Conservation (phyloP, 2,888 invertebrate genomes). For the Mesodorylaimus sp. region DNA sequence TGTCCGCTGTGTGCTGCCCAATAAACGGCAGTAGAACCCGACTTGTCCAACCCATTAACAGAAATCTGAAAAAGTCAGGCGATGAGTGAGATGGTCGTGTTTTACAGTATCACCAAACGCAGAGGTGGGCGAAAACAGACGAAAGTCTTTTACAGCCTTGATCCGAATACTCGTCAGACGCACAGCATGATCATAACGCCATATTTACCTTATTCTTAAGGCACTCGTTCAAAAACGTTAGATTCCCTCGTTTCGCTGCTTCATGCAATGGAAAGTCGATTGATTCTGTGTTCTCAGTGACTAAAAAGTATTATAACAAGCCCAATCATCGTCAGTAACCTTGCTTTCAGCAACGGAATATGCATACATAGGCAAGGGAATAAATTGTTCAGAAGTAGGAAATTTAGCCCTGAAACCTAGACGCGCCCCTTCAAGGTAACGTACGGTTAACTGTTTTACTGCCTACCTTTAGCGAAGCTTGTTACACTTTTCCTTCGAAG, state of each 20-base stretch:
- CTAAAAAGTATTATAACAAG: conserved; percentile 28
- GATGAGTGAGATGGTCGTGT: too few relatives aligned
- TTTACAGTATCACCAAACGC: too few relatives aligned
- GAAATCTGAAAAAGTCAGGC: conserved; percentile 38
- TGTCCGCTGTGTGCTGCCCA: conserved; percentile 49
- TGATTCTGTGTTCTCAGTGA: conserved; percentile 41
- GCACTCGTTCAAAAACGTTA: conserved; percentile 43
- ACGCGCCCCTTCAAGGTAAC: too few relatives aligned
- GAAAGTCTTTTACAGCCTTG: too few relatives aligned
- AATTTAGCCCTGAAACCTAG: too few relatives aligned
- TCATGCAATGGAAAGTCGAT: conserved; percentile 46
- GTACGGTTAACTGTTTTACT: too few relatives aligned
- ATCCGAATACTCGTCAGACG: not conserved
- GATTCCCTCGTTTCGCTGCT: conserved; percentile 46
- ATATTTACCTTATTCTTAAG: not conserved
- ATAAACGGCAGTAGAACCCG: conserved; percentile 46
- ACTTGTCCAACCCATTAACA: conserved; percentile 45
- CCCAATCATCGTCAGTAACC: too few relatives aligned
- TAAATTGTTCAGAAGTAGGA: not conserved
- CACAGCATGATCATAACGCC: not conserved
- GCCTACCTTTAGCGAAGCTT: too few relatives aligned
- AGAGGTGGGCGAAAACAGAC: too few relatives aligned
- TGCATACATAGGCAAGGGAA: too few relatives aligned
- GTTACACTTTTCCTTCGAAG: too few relatives aligned
- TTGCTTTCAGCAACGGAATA: too few relatives aligned